These are phyloP conservation scores for Proisotoma minuta DNA, from an alignment of 2,888 invertebrate genomes.

Conservation along the genomic window DNA sequence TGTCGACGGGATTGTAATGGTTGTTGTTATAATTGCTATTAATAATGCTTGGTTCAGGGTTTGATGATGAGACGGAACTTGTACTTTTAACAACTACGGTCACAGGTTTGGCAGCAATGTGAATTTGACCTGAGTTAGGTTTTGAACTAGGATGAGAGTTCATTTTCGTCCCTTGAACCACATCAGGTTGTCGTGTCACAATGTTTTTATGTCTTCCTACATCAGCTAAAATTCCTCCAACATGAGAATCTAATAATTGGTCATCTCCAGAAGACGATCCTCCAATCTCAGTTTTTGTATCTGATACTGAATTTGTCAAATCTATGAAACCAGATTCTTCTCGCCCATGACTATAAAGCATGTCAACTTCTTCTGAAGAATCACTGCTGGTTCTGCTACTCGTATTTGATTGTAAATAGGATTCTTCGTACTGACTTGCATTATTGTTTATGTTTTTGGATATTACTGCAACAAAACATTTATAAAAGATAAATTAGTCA, in stretches of 20 bases:
- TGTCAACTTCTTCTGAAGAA: conserved; percentile 26
- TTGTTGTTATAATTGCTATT: not conserved
- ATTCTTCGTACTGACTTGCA: conserved; percentile 44
- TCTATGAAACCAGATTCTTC: conserved; percentile 22
- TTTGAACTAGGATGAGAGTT: not conserved
- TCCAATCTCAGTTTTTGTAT: conserved; percentile 21
- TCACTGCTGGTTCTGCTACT: conserved; percentile 14
- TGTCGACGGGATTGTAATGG: conserved; percentile 9
- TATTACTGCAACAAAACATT: conserved; percentile 37
- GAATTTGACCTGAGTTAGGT: not conserved
- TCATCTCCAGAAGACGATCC: conserved; percentile 9
- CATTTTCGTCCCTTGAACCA: conserved; percentile 4
- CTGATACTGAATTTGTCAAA: conserved; percentile 26
- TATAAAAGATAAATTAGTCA: no score
- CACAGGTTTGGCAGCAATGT: conserved; percentile 5
- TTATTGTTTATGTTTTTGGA: conserved; percentile 44
- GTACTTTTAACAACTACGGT: conserved; percentile 3
- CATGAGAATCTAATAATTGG: conserved; percentile 1
- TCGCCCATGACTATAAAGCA: conserved; percentile 25
- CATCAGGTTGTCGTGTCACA: not conserved
- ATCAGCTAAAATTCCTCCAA: not conserved
- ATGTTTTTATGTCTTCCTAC: not conserved
- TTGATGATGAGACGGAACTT: not conserved
- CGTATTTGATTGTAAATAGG: conserved; percentile 29
- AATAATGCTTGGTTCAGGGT: not conserved